A percentile compares a stretch with the other conserved stretches of the same genome.
phyloP scores from a whole-genome alignment of 2,797 vertebrate genomes.

The Macropus fuliginosus region DNA sequence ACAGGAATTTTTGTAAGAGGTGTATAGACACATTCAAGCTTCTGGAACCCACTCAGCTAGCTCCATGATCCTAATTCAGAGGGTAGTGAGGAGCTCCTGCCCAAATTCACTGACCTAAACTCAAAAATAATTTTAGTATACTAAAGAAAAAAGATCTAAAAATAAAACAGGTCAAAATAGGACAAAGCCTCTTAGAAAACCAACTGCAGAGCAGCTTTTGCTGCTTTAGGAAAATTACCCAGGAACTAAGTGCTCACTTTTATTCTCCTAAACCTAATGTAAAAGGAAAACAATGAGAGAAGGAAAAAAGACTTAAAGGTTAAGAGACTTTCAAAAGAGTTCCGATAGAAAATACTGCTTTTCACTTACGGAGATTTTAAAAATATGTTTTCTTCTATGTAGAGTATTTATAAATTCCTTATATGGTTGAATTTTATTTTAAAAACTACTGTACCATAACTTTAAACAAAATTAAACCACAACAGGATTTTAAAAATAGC shows the following conservation, averaged over 20 bases:
- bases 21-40: not conserved
- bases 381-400: not conserved
- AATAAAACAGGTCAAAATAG: not conserved
- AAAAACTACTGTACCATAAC: slow-evolving; percentile 22
- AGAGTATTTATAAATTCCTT: slow-evolving; percentile 33
- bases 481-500: slow-evolving; percentile 9
- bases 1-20: not conserved
- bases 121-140: slow-evolving; percentile 20
- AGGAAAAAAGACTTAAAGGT: not conserved
- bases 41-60: not conserved
- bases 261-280: not conserved
- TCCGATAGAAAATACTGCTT: slow-evolving; percentile 6
- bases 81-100: too few species aligned
- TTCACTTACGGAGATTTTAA: not conserved
- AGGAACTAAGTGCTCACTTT: not conserved
- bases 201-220: not conserved
- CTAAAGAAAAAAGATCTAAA: not conserved
- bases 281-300: slow-evolving; percentile 41
- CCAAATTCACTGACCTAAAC: slow-evolving; percentile 18
- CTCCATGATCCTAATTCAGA: not conserved
- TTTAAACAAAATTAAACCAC: slow-evolving; percentile 33
- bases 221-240: not conserved
- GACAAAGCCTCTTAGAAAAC: not conserved
- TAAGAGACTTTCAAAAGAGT: not conserved
- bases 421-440: not conserved